Evolutionary conservation across 2,888 invertebrate genomes (phyloP).

Genomic region (Nemotelus nigrinus): DNA sequence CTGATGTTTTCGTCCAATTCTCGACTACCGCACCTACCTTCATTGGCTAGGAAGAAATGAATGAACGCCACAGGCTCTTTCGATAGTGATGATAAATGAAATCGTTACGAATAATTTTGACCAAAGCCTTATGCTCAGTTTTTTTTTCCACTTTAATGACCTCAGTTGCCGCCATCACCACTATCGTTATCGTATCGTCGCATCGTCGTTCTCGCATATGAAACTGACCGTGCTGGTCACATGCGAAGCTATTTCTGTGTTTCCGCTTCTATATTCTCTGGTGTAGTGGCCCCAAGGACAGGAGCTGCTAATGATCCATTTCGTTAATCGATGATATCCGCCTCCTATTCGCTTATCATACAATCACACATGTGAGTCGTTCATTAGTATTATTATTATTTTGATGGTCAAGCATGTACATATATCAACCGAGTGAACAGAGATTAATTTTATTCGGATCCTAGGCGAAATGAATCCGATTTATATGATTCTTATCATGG

Average conservation of each 20-base stretch:
- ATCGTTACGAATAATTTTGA: neutral
- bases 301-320: conserved; percentile 15
- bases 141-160: neutral
- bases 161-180: neutral
- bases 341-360: neutral
- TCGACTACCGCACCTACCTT: neutral
- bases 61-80: neutral
- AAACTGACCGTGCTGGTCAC: neutral
- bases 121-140: neutral
- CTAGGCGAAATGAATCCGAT: too few species aligned
- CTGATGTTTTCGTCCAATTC: neutral
- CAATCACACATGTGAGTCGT: neutral
- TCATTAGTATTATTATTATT: neutral
- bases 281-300: neutral
- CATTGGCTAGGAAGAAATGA: neutral
- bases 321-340: conserved; percentile 8
- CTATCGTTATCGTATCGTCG: neutral
- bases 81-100: conserved; percentile 1
- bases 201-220: neutral
- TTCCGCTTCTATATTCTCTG: neutral
- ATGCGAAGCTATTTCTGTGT: neutral
- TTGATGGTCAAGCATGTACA: neutral
- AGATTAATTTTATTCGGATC: too few species aligned
- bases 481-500: too few species aligned
- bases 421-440: too few species aligned